Percentiles rank a stretch among this genome's conserved stretches.
phyloP scores from a whole-genome alignment of 2,797 vertebrate species.

The Tamandua tetradactyla region DNA sequence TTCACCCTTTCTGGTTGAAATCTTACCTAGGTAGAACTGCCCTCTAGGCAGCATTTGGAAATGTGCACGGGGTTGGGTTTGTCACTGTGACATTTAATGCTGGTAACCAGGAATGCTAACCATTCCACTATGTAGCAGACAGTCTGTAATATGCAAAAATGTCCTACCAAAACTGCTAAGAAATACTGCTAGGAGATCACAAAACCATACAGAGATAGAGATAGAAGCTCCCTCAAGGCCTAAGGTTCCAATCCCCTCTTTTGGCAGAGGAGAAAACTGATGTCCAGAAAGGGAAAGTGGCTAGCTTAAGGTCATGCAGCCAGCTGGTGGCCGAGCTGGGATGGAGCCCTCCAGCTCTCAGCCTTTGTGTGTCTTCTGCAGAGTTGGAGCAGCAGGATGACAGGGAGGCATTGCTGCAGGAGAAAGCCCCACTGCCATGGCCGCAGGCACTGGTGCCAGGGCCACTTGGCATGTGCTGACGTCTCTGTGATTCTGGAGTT shows the following conservation, averaged over 20 bases:
- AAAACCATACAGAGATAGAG: not conserved
- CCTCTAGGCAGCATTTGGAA: not conserved
- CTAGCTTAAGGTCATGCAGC: not conserved
- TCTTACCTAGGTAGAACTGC: not conserved
- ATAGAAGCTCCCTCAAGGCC: not conserved
- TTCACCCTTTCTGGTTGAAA: not conserved
- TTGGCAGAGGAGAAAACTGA: not conserved
- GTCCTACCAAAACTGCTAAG: not conserved
- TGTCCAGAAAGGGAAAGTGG: not conserved
- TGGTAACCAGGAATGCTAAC: not conserved
- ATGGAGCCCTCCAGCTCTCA: not conserved
- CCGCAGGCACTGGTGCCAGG: no score
- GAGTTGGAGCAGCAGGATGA: not conserved
- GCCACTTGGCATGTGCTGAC: not conserved
- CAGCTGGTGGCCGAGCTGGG: not conserved
- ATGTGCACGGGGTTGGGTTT: not conserved
- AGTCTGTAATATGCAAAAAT: not conserved
- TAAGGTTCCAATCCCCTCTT: not conserved
- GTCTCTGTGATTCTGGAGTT: not conserved
- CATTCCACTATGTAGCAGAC: not conserved
- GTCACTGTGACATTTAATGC: not conserved
- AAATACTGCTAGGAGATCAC: not conserved
- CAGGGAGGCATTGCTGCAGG: rapidly evolving
- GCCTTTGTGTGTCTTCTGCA: not conserved
- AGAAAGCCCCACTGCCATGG: rapidly evolving